Conservation (phyloP, 2,113 vertebrate genomes). For the Psilopsiagon aymara region DNA sequence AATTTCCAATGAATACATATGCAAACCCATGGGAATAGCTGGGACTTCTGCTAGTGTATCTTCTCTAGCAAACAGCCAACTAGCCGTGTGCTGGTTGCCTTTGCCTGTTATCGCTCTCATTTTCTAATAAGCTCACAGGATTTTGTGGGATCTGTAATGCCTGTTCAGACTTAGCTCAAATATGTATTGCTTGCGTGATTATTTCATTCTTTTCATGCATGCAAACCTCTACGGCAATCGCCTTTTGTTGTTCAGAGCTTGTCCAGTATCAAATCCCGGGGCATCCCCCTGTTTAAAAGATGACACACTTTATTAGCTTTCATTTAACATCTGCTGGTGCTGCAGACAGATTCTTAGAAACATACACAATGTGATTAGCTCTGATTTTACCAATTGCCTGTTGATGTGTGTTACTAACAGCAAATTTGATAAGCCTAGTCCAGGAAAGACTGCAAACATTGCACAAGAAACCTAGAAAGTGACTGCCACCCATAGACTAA, state of each 20-base stretch:
- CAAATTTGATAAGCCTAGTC: neutral
- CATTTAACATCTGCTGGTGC: constrained; percentile 43
- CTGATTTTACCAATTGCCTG: constrained; percentile 39
- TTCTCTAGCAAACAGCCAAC: neutral
- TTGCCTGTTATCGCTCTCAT: neutral
- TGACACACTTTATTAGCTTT: constrained; percentile 44
- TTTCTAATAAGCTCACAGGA: neutral
- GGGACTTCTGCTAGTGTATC: neutral
- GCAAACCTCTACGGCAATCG: neutral
- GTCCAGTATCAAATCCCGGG: constrained; percentile 13
- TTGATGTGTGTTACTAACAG: constrained; percentile 38
- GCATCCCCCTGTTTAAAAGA: neutral
- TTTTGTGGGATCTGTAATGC: neutral
- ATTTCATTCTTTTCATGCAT: neutral
- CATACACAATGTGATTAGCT: constrained; percentile 53
- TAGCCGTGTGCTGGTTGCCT: neutral
- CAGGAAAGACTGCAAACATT: constrained; percentile 4
- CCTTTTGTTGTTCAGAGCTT: neutral
- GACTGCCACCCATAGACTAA: constrained; percentile 73
- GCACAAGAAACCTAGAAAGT: constrained; percentile 55
- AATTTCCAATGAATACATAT: neutral
- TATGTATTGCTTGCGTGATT: neutral
- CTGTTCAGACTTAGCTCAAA: neutral
- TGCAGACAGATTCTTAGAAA: neutral
- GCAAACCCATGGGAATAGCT: neutral